phyloP scores from a whole-genome alignment of 1,140 invertebrate species.

The Drosophila persimilis region DNA sequence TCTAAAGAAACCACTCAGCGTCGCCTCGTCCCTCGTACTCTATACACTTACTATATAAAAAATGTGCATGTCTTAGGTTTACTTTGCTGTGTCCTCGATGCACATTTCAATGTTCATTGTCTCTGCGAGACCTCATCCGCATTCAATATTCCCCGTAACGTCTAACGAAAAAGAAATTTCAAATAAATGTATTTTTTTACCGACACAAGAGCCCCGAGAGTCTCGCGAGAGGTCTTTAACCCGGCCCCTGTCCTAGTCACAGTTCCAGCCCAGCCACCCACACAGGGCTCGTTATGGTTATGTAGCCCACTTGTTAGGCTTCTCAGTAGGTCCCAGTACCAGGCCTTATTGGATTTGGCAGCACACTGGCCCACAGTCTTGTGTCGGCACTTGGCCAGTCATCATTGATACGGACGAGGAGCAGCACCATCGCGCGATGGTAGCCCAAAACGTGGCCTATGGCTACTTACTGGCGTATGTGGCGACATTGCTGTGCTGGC shows the following conservation, averaged over 20 bases:
- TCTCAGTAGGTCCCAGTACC: constrained; percentile 34
- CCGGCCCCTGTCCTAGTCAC: constrained; percentile 12
- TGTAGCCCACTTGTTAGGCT: constrained; percentile 61
- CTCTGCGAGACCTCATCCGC: constrained; percentile 68
- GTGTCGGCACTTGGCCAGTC: constrained; percentile 31
- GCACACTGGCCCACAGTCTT: constrained; percentile 51
- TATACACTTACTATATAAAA: constrained; percentile 27
- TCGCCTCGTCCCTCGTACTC: constrained; percentile 24
- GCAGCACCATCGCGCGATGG: constrained; percentile 39
- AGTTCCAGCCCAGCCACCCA: constrained; percentile 16
- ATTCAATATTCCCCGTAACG: constrained; percentile 23
- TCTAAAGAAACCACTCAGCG: constrained; percentile 46
- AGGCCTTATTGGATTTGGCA: constrained; percentile 71
- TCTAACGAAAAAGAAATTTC: constrained; percentile 47
- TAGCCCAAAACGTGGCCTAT: constrained; percentile 52
- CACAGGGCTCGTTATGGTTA: constrained; percentile 31
- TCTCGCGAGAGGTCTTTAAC: constrained; percentile 69
- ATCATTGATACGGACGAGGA: constrained; percentile 17
- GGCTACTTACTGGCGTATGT: constrained; percentile 62
- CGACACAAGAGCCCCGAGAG: constrained; percentile 11
- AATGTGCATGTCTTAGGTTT: constrained; percentile 39
- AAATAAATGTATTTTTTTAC: constrained; percentile 80
- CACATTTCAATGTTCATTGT: constrained; percentile 61
- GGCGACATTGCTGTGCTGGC: constrained; percentile 42
- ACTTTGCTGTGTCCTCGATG: constrained; percentile 38